phyloP scores from a whole-genome alignment of 2,888 invertebrate species.

The Dastarcus helophoroides region DNA sequence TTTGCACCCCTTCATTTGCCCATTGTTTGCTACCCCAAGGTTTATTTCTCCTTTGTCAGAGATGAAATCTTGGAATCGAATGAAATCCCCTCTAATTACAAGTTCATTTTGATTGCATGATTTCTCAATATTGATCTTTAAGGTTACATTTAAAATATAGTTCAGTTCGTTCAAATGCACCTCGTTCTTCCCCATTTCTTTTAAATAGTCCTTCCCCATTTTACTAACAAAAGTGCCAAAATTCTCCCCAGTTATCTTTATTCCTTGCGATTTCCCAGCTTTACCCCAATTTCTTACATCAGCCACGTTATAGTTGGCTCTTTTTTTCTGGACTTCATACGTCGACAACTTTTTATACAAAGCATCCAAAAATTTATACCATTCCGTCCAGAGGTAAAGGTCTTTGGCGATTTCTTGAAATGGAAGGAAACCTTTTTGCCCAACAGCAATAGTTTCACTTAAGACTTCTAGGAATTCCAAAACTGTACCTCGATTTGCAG shows the following conservation, averaged over 20 bases:
- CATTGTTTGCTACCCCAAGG: too few relatives aligned
- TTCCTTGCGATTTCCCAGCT: too few relatives aligned
- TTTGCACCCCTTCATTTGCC: too few relatives aligned
- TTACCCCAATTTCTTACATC: not conserved
- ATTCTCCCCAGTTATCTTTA: too few relatives aligned
- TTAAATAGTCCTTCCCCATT: too few relatives aligned
- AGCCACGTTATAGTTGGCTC: not conserved
- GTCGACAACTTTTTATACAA: not conserved
- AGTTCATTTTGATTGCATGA: too few relatives aligned
- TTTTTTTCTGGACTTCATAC: not conserved
- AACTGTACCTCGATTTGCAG: not conserved
- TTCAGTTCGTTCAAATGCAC: not conserved
- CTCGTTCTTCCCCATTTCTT: not conserved
- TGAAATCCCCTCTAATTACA: too few relatives aligned
- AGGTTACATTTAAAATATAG: not conserved
- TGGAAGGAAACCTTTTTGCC: not conserved
- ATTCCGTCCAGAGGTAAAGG: not conserved
- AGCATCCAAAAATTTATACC: slow-evolving; percentile 1
- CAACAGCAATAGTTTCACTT: too few relatives aligned
- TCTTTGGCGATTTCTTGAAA: not conserved
- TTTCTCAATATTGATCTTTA: too few relatives aligned
- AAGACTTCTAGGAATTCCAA: not conserved
- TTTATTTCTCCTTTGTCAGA: too few relatives aligned
- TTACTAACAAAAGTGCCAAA: too few relatives aligned
- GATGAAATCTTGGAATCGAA: too few relatives aligned